Evolutionary conservation across 2,113 vertebrate genomes (phyloP).

Genomic region (Nothoprocta pentlandii): DNA sequence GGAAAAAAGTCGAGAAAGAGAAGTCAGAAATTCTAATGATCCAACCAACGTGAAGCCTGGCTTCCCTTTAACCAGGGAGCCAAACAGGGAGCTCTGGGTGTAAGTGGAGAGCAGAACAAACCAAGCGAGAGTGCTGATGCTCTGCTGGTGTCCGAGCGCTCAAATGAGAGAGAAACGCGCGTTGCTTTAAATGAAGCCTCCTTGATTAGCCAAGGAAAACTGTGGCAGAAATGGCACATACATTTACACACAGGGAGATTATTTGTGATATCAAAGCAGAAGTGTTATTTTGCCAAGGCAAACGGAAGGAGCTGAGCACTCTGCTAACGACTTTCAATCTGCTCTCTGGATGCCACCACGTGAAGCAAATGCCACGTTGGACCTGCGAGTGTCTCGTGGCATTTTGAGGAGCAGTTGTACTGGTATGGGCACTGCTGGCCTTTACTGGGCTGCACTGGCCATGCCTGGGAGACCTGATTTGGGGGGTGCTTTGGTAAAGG

Average conservation of each 20-base stretch:
- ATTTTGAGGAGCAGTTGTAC: not conserved
- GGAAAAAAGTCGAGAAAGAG: not conserved
- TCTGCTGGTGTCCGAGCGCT: not conserved
- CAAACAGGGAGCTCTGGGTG: not conserved
- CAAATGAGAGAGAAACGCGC: not conserved
- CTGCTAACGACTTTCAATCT: not conserved
- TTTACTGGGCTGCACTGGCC: not conserved
- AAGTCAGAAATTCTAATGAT: constrained; percentile 2
- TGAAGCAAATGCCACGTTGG: accelerated
- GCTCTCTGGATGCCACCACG: not conserved
- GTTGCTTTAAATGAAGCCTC: not conserved
- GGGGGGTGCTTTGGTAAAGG: not conserved
- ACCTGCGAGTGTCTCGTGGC: accelerated
- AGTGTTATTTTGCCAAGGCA: not conserved
- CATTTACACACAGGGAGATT: accelerated
- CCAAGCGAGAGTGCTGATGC: accelerated
- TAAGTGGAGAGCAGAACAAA: not conserved
- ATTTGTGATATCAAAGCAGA: accelerated
- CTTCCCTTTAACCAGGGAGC: not conserved
- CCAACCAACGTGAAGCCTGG: not conserved
- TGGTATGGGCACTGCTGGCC: accelerated
- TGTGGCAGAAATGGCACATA: accelerated
- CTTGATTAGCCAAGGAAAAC: accelerated
- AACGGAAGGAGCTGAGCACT: not conserved
- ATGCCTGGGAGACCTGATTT: not conserved